Conservation (phyloP, 2,888 invertebrate genomes). For the Xylocampa areola region DNA sequence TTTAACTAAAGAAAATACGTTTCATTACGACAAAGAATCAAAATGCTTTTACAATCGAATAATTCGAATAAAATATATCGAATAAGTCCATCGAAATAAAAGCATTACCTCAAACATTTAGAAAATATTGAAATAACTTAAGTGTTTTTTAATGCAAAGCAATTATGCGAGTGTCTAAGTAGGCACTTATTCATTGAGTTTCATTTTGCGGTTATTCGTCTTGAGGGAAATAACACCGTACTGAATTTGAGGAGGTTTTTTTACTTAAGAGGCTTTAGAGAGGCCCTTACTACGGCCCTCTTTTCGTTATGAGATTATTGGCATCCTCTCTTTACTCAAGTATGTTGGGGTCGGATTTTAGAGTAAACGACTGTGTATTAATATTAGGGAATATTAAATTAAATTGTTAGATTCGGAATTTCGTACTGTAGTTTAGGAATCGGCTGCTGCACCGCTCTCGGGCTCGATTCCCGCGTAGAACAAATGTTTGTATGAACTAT, state of each 20-base stretch:
- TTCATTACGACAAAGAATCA: neutral
- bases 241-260: neutral
- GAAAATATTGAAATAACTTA: neutral
- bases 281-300: neutral
- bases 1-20: too few relatives aligned
- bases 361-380: too few relatives aligned
- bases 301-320: too few relatives aligned
- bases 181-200: neutral
- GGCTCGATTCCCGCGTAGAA: too few relatives aligned
- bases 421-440: too few relatives aligned
- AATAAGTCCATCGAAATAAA: neutral
- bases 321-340: too few relatives aligned
- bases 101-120: neutral
- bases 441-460: too few relatives aligned
- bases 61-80: neutral
- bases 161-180: neutral
- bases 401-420: too few relatives aligned
- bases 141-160: constrained; percentile 3
- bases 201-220: neutral
- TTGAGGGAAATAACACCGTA: neutral
- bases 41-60: neutral
- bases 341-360: too few relatives aligned
- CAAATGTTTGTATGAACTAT: too few relatives aligned
- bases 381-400: too few relatives aligned
- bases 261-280: neutral